Evolutionary conservation across 2,113 vertebrate species (phyloP), one percentile per base, ranked within the genome.

Genomic region (Oxygymnocypris stewartii): DNA sequence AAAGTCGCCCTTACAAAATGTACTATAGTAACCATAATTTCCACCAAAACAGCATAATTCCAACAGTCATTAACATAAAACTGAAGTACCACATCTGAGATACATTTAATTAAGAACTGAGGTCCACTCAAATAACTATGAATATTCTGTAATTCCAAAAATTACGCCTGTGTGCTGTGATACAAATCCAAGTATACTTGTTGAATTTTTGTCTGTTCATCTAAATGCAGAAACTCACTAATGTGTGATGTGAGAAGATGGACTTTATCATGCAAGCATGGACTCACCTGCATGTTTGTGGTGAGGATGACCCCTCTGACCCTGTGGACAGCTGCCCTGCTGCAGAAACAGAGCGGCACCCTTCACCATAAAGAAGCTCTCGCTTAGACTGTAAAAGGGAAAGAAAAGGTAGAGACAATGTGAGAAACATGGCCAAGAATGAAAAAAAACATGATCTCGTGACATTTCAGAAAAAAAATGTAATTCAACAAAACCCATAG

Each of bases 311-410:
- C 96, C 96, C 86, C 95, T 93, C 86, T 94, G 97, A 89, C 92
- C 96, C 89, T 97, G 96, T 16, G 96, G 90, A 84, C 92, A 96
- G 95, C 91, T 96, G 65, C 97, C 98, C 93, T 98, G 98, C 81
- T 98, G 98, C 16, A 99, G 91, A 92, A 98, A 99, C 87, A 99
- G 96, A 42, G 98, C 98, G 1, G 98, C 98, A 76, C 97, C 98
- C 93, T 99, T 99, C 91, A 99, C 98, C 96, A 98, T 98, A 93
- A 99, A 99, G 95, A 99, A 99, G 91, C 97, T 99, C 95, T 99
- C 97, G 3, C 96, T 98, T 65, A 99, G 93, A 95, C 97, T 99
- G 94, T 44, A 91, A 92, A 59, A 89, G 35, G 76, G 40, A 80
- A 3, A 49, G 9, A 71, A 51, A 82, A 9, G 25, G 14, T 5